Percentiles rank a stretch among this genome's conserved stretches.
Conservation (phyloP, 2,113 vertebrate genomes). For the Chloropsis cyanopogon region DNA sequence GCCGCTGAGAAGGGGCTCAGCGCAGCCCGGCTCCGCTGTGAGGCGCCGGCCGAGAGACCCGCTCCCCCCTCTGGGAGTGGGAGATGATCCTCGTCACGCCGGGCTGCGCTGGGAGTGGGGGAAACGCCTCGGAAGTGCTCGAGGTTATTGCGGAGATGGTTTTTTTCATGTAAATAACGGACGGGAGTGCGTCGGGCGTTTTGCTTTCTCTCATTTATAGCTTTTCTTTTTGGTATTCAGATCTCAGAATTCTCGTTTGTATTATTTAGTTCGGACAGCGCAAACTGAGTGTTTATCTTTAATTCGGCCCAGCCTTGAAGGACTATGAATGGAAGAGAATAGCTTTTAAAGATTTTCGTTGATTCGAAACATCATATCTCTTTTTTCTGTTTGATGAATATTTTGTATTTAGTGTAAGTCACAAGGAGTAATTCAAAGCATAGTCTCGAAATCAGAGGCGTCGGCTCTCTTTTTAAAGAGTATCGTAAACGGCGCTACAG, state of each 20-base stretch:
- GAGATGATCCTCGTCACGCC: neutral
- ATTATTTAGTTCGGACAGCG: rapidly evolving
- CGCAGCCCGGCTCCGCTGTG: neutral
- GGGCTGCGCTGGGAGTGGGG: neutral
- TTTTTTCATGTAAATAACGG: neutral
- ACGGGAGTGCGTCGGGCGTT: neutral
- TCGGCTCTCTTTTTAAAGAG: rapidly evolving
- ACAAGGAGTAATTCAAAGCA: neutral
- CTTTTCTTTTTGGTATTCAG: neutral
- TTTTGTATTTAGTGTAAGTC: neutral
- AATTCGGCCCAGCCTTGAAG: neutral
- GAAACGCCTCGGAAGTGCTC: neutral
- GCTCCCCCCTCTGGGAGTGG: neutral
- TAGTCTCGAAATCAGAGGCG: neutral
- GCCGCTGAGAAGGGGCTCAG: neutral
- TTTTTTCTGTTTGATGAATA: neutral
- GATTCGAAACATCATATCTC: rapidly evolving
- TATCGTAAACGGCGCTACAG: rapidly evolving
- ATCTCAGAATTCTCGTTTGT: neutral
- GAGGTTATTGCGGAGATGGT: neutral
- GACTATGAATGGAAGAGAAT: neutral
- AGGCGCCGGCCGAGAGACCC: neutral
- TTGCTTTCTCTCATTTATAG: neutral
- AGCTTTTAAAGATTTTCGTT: neutral
- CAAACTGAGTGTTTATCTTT: neutral